Evolutionary conservation across 2,797 vertebrate species (phyloP), one percentile per base, ranked within the genome.

Genomic region (Dryobates pubescens): DNA sequence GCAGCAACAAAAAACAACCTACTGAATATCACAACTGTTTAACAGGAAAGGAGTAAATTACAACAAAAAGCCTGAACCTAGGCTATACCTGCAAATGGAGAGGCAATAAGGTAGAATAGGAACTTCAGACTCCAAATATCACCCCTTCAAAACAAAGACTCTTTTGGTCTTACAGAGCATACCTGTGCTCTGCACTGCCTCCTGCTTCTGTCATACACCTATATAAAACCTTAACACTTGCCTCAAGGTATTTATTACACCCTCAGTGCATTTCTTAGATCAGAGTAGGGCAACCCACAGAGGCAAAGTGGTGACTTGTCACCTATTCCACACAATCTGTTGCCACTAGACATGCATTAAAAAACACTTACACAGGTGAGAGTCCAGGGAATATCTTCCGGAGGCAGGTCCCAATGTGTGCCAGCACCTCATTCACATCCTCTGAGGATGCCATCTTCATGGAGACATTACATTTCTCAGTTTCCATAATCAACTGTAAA

Each of bases 371-470:
- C 99, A 98, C 94, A 7, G 99, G 99, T 17, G 98, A 98, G 15
- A 99, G 94, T 91, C 98, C 98, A 3, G 99, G 99, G 96, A 99
- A 99, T 97, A 99, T 99, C 97, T 97, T 99, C 93, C 98, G 98
- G 84, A 99, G 97, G 95, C 98, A 99, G 95, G 98, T 98, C 91
- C 99, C 99, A 1, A 99, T 98, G 94, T 99, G 98, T 20, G 98
- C 98, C 89, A 99, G 97, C 93, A 99, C 98, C 23, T 99, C 99
- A 3, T 98, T 98, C 88, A 99, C 98, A 51, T 99, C 99, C 72
- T 99, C 99, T 1, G 98, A 97, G 7, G 98, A 98, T 0, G 97
- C 97, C 97, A 99, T 98, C 97, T 98, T 99, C 98, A 99, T 97
- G 51, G 99, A 98, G 89, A 99, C 95, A 94, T 93, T 98, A 89